phyloP scores from a whole-genome alignment of 2,888 invertebrate genomes.

The Choreutis nemorana region DNA sequence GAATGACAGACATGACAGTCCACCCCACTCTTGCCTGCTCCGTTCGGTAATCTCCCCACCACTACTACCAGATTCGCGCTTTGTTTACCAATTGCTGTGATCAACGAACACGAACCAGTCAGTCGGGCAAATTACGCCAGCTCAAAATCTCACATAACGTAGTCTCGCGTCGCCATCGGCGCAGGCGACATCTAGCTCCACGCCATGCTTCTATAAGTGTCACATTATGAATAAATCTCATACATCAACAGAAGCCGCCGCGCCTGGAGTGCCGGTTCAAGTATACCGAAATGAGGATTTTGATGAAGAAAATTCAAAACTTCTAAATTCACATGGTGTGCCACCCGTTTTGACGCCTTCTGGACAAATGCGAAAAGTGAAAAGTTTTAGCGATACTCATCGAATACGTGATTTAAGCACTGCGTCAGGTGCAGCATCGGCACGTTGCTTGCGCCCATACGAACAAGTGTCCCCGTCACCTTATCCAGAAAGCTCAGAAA shows the following conservation, averaged over 20 bases:
- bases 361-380: conserved; percentile 61
- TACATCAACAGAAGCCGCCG: conserved; percentile 45
- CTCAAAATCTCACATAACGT: conserved; percentile 85
- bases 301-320: conserved; percentile 45
- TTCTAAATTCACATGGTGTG: conserved; percentile 38
- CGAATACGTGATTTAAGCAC: conserved; percentile 49
- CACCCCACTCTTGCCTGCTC: conserved; percentile 80
- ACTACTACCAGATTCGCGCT: conserved; percentile 41
- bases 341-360: conserved; percentile 47
- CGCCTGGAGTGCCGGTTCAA: conserved; percentile 51
- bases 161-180: conserved; percentile 52
- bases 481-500: conserved; percentile 68
- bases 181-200: conserved; percentile 48
- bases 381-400: conserved; percentile 60
- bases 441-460: conserved; percentile 52
- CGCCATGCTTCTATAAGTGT: conserved; percentile 61
- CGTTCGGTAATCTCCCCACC: conserved; percentile 36
- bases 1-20: no score
- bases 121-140: conserved; percentile 69
- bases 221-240: conserved; percentile 56
- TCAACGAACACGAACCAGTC: conserved; percentile 48
- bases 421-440: conserved; percentile 55
- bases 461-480: conserved; percentile 51
- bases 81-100: conserved; percentile 62
- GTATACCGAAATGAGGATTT: conserved; percentile 45